Evolutionary conservation across 2,797 vertebrate species (phyloP), one percentile per base, ranked within the genome.

Genomic region (Tangara arthus): DNA sequence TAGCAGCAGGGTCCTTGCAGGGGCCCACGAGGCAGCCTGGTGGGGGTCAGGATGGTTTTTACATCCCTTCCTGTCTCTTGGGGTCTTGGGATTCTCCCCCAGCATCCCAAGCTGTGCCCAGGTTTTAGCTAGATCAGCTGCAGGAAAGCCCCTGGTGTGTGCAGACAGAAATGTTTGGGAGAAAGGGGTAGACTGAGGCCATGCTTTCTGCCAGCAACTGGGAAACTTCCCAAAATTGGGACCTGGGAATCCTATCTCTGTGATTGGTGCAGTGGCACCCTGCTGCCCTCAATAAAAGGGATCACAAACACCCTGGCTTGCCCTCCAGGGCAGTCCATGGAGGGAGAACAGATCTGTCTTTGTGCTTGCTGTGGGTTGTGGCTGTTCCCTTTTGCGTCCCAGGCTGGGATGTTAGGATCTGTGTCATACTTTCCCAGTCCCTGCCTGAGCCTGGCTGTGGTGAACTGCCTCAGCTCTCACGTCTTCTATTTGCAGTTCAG

Each of bases 401-500:
- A 82, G 79, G 53, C 94, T 87, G 82, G 66, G 52, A 52, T 87
- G 63, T 5, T 82, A 75, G 68, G 75, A 65, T 95, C 64, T 9
- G 7, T 82, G 49, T 71, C 14, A 3, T 78, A 30, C 35, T 59
- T 93, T 47, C 76, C 23, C 30, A 59, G 56, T 82, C 81, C 15
- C 49, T 82, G n/a, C 65, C 68, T 71, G 63, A 90, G 85, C 71
- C 68, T 52, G 46, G 35, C 90, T 92, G 64, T 39, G 30, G 75
- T 78, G 94, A 77, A 87, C 82, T 77, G 82, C 89, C 86, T 95
- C 96, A 97, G 89, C 87, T 95, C 76, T 95, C 82, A 59, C 68
- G 5, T 95, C 93, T 97, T 96, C 68, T 95, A 24, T 97, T 97
- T 97, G 95, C 97, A 98, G 98, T 98, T 96, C 97, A 98, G 78